phyloP scores from a whole-genome alignment of 2,888 invertebrate genomes.

The Fragum fragum region DNA sequence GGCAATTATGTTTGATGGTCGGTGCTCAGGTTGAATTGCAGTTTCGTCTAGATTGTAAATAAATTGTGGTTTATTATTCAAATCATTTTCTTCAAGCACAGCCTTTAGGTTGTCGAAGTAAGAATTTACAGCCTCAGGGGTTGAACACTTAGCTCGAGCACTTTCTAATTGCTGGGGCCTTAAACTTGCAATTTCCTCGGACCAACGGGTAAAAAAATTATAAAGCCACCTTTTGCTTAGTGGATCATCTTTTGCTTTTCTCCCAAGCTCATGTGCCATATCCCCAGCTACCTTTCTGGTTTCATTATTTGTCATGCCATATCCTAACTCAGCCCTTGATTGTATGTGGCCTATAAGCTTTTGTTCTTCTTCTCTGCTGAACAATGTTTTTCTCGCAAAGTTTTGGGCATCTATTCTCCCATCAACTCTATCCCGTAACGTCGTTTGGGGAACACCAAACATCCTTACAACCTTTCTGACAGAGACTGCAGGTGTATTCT shows the following conservation, averaged over 20 bases:
- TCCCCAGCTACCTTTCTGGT: constrained; percentile 20
- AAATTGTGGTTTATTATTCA: constrained; percentile 32
- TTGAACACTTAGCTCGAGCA: constrained; percentile 6
- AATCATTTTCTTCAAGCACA: constrained; percentile 32
- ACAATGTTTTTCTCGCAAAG: too few relatives aligned
- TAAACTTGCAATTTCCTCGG: constrained; percentile 15
- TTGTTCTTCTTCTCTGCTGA: too few relatives aligned
- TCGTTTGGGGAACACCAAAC: too few relatives aligned
- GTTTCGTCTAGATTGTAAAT: constrained; percentile 55
- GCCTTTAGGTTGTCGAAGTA: constrained; percentile 22
- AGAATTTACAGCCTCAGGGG: constrained; percentile 11
- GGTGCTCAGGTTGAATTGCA: constrained; percentile 41
- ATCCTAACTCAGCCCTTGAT: constrained; percentile 23
- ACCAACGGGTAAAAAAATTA: constrained; percentile 17
- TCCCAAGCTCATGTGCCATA: constrained; percentile 5
- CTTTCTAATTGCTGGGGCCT: constrained; percentile 19
- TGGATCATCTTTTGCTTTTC: constrained; percentile 7
- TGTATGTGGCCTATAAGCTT: too few relatives aligned
- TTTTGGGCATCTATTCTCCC: too few relatives aligned
- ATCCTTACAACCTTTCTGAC: too few relatives aligned
- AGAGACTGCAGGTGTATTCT: too few relatives aligned
- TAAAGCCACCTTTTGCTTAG: constrained; percentile 25
- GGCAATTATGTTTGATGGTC: constrained; percentile 30
- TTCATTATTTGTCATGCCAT: constrained; percentile 14
- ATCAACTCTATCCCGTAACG: too few relatives aligned